Conservation (phyloP, 2,113 vertebrate species). For the Brachyhypopomus gauderio region DNA sequence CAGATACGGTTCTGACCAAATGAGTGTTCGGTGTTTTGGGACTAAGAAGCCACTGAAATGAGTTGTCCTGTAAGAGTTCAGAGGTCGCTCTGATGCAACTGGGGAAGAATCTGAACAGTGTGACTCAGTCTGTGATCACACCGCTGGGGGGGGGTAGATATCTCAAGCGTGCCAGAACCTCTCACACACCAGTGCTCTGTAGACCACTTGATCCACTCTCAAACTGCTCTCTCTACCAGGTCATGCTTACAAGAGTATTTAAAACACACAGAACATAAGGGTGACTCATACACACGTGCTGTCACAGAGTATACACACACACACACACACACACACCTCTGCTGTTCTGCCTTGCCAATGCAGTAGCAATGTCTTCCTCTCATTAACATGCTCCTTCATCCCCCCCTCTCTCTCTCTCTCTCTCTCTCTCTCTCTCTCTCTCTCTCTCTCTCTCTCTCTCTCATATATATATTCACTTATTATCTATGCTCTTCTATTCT, state of each 20-base stretch:
- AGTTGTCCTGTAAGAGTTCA: conserved; percentile 18
- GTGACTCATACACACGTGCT: not conserved
- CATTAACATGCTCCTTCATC: conserved; percentile 26
- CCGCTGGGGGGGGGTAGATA: too few relatives aligned
- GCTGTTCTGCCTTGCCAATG: conserved; percentile 58
- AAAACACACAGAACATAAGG: not conserved
- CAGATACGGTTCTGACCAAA: not conserved
- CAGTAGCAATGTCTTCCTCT: conserved; percentile 35
- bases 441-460: too few relatives aligned
- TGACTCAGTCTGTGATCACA: conserved; percentile 4
- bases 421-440: too few relatives aligned
- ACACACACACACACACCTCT: conserved; percentile 31
- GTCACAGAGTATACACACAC: conserved; percentile 1
- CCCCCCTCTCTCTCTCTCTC: too few relatives aligned
- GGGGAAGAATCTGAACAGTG: conserved; percentile 31
- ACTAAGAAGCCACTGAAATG: not conserved
- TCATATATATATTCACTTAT: too few relatives aligned
- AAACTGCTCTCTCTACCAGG: not conserved
- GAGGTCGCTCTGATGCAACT: conserved; percentile 39
- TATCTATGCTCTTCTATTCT: not conserved
- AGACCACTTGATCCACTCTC: not conserved
- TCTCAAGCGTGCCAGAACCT: not conserved
- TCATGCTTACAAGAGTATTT: not conserved
- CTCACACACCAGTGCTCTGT: not conserved
- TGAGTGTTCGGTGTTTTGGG: not conserved